phyloP scores from a whole-genome alignment of 2,113 vertebrate species.

The Nothocercus nigrocapillus region DNA sequence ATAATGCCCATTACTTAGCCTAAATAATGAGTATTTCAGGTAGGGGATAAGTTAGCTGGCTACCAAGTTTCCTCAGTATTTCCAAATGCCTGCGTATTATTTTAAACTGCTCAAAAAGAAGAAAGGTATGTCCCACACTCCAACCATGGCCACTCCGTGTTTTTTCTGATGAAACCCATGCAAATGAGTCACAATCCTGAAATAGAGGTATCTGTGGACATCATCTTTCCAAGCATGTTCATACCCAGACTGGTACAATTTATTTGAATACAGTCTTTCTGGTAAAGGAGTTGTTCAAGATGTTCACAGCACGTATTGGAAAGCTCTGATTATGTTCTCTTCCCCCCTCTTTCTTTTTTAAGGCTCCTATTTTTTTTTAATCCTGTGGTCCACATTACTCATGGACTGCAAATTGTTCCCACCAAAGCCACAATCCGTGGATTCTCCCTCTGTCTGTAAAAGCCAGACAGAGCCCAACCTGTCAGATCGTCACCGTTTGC shows the following conservation, averaged over 20 bases:
- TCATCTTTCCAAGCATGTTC: neutral
- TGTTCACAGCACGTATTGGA: neutral
- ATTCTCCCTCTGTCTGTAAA: conserved; percentile 55
- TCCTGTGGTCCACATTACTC: conserved; percentile 64
- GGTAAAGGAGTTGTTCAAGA: neutral
- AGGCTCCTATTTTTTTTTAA: neutral
- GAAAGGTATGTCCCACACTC: neutral
- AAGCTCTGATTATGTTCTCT: conserved; percentile 45
- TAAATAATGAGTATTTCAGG: neutral
- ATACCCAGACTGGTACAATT: neutral
- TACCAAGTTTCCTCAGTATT: neutral
- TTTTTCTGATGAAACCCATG: neutral
- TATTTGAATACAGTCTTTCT: neutral
- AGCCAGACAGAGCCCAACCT: conserved; percentile 47
- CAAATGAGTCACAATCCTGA: neutral
- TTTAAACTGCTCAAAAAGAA: neutral
- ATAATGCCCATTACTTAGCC: neutral
- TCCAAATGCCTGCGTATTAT: neutral
- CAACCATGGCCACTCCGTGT: neutral
- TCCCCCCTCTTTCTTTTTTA: conserved; percentile 30
- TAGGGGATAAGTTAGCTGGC: neutral
- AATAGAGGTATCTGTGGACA: neutral
- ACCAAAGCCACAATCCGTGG: conserved; percentile 50
- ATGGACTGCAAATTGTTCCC: conserved; percentile 35
- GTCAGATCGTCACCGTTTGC: neutral